Evolutionary conservation across 2,888 invertebrate genomes (phyloP).

Genomic region (Meliscaeva auricollis): DNA sequence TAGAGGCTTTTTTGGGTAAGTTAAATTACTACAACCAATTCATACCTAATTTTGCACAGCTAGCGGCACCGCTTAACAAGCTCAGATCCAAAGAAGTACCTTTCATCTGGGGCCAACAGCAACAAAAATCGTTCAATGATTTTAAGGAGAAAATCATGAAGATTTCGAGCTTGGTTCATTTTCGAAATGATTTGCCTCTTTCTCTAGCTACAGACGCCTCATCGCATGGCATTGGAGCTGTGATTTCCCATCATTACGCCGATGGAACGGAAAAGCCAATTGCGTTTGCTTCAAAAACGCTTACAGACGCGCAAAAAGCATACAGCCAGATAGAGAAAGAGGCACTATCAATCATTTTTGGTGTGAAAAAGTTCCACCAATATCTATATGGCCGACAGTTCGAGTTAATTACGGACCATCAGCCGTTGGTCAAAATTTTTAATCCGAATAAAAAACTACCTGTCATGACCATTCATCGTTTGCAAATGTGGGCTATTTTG

Average conservation of each 20-base stretch:
- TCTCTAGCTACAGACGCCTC: conserved; percentile 34
- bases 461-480: conserved; percentile 58
- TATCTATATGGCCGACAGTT: too few relatives aligned
- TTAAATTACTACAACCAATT: too few relatives aligned
- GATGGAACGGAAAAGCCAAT: conserved; percentile 1
- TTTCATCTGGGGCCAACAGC: too few relatives aligned
- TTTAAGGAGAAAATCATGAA: too few relatives aligned
- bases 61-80: too few relatives aligned
- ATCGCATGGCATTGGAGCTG: neutral
- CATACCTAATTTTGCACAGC: too few relatives aligned
- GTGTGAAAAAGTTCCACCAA: too few relatives aligned
- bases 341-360: too few relatives aligned
- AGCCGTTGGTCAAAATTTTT: too few relatives aligned
- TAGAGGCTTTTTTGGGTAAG: conserved; percentile 78
- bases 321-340: conserved; percentile 33
- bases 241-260: neutral
- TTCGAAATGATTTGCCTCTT: conserved; percentile 47
- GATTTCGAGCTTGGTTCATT: conserved; percentile 49
- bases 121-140: too few relatives aligned
- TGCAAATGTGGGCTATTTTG: conserved; percentile 61
- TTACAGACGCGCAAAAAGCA: conserved; percentile 1
- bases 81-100: too few relatives aligned
- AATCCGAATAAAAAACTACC: conserved; percentile 61
- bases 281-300: conserved; percentile 7
- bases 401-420: too few relatives aligned